Evolutionary conservation across 2,888 invertebrate genomes (phyloP), one percentile per base, ranked within the genome.

Genomic region (Meganola albula): DNA sequence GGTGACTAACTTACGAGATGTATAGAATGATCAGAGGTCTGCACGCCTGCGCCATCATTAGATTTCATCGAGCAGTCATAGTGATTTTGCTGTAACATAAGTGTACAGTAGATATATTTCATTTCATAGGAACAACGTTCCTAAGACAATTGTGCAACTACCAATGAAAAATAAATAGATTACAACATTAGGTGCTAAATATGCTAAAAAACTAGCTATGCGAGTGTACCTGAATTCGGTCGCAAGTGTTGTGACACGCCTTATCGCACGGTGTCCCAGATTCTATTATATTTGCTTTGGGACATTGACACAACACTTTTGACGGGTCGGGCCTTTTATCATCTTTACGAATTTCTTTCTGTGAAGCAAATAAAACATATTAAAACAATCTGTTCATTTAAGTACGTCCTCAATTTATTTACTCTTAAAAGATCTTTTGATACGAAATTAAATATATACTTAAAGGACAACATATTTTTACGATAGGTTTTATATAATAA

Each of bases 21-120:
- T 47, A 82, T 72, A 5, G 74, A 59, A 47, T 64, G 62, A 44
- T 74, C 64, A 1, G 76, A 80, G 2, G 80, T 82, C 62, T 82
- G 78, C 4, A 47, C 55, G 16, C 37, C n/a, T n/a, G n/a, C n/a
- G n/a, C n/a, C n/a, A n/a, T n/a, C n/a, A n/a, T n/a, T n/a, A n/a
- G n/a, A n/a, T n/a, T n/a, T n/a, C n/a, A n/a, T n/a, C n/a, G n/a
- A n/a, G n/a, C n/a, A n/a, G n/a, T n/a, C n/a, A n/a, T n/a, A n/a
- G n/a, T n/a, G n/a, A n/a, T n/a, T n/a, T n/a, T n/a, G n/a, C n/a
- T n/a, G n/a, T n/a, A n/a, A n/a, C n/a, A n/a, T n/a, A n/a, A n/a
- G n/a, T n/a, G n/a, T n/a, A n/a, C n/a, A n/a, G n/a, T n/a, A n/a
- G n/a, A n/a, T n/a, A n/a, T n/a, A n/a, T n/a, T n/a, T n/a, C n/a